Base-by-base conservation (phyloP, 2,113 vertebrate species). In the Cavia porcellus region DNA sequence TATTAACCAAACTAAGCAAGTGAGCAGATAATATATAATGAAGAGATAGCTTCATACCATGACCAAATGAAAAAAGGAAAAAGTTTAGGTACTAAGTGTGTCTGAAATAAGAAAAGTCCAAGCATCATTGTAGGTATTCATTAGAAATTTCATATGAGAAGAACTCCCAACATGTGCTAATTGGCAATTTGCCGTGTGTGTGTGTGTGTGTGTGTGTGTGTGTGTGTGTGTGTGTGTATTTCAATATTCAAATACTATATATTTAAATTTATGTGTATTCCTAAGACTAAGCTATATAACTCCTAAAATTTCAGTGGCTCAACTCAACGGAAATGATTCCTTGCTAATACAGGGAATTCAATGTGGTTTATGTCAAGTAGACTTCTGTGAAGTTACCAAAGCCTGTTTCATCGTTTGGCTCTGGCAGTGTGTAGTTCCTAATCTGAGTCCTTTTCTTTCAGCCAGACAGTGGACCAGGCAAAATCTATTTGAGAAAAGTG, bases 81-180 rank as follows among this genome's bases (percentile, higher is more conserved):
- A 68, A n/a, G 30, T 35, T 50, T 79, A 72, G 24, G 32, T 57
- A 80, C 82, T 38, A 92, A 70, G 72, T 57, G 9, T 35, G 61
- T 35, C 20, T 15, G 3, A 84, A 93, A 6, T 42, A 95, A 90
- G 15, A 90, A 87, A 90, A 0, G 3, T 19, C 20, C 30, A 45
- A 80, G 45, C 45, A 59, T 50, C 42, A 25, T 85, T 77, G n/a
- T 38, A 90, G n/a, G 24, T 74, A 66, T 70, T 68, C 50, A 59
- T 57, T 84, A n/a, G 38, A 87, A 93, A 84, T 50, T 90, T 89
- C 30, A 24, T 59, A 42, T 55, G 86, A 80, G 64, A 90, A 83
- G 5, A 45, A 47, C 45, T 45, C 35, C 9, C 35, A 66, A 42
- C 84, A 61, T 93, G 42, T 85, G 35, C 81, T 38, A 30, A 8